A percentile compares a stretch with the other conserved stretches of the same genome.
Evolutionary conservation across 2,113 vertebrate genomes (phyloP).

Genomic region (Lanius ludovicianus): DNA sequence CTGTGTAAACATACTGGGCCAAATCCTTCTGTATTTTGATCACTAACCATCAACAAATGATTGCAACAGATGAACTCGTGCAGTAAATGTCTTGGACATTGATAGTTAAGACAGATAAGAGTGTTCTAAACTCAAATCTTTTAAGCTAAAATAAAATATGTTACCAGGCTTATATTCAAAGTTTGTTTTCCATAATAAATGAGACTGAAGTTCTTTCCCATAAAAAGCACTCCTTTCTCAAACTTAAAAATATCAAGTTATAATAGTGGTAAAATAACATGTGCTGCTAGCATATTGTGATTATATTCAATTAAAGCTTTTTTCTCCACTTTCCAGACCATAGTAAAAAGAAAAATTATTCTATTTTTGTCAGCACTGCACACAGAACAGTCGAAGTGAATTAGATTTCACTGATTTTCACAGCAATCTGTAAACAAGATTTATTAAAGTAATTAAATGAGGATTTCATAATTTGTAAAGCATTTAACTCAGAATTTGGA

Average conservation of each 20-base stretch:
- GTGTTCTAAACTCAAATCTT: neutral
- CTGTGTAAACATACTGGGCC: neutral
- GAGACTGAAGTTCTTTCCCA: neutral
- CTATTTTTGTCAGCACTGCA: slow-evolving; percentile 66
- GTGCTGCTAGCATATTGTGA: slow-evolving; percentile 44
- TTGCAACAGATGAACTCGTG: neutral
- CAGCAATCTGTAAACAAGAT: slow-evolving; percentile 76
- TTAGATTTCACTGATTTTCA: slow-evolving; percentile 68
- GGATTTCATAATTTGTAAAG: slow-evolving; percentile 69
- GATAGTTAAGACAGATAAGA: neutral
- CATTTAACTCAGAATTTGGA: slow-evolving; percentile 72
- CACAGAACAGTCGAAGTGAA: slow-evolving; percentile 67
- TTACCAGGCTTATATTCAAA: neutral
- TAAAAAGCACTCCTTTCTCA: neutral
- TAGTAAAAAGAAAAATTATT: slow-evolving; percentile 46
- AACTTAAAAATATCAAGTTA: slow-evolving; percentile 44
- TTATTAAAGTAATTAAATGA: slow-evolving; percentile 78
- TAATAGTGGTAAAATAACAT: slow-evolving; percentile 41
- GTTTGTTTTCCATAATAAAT: neutral
- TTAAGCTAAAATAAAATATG: neutral
- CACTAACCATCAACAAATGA: neutral
- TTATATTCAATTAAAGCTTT: slow-evolving; percentile 53
- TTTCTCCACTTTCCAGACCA: slow-evolving; percentile 34
- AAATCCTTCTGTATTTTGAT: neutral
- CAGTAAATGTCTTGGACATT: neutral